These are phyloP conservation scores for Andrena hattorfiana DNA, from an alignment of 2,888 invertebrate species.

Conservation along the genomic window DNA sequence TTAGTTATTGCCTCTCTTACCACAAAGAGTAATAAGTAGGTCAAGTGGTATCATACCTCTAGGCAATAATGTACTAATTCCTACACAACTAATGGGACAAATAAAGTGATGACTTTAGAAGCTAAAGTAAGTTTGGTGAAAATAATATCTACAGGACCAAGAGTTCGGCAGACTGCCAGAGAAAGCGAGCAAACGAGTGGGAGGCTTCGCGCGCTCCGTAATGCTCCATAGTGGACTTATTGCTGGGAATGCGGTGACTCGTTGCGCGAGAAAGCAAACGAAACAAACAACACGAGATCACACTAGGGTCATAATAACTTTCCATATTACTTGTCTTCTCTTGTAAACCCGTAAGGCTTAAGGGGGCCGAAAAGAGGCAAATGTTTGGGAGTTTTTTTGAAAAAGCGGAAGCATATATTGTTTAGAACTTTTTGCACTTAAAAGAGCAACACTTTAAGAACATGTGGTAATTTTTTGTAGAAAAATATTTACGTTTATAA, in stretches of 20 bases:
- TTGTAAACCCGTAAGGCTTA: neutral
- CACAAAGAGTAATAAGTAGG: neutral
- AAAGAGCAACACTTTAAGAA: too few relatives aligned
- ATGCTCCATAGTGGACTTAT: constrained; percentile 40
- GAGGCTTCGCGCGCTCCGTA: constrained; percentile 44
- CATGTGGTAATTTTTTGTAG: too few relatives aligned
- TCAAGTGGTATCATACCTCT: neutral
- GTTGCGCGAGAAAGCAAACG: constrained; percentile 28
- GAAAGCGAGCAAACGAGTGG: constrained; percentile 21
- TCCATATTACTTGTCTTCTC: neutral
- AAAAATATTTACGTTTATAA: too few relatives aligned
- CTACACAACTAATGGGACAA: neutral
- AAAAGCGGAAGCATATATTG: too few relatives aligned
- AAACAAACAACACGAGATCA: constrained; percentile 41
- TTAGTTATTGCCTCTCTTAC: neutral
- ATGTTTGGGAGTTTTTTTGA: too few relatives aligned
- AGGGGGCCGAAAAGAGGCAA: too few relatives aligned
- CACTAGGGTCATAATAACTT: constrained; percentile 21
- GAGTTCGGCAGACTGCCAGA: constrained; percentile 56
- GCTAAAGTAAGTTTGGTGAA: constrained; percentile 30
- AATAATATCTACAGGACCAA: constrained; percentile 49
- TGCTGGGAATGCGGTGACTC: constrained; percentile 31
- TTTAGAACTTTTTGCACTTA: too few relatives aligned
- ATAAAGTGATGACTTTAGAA: neutral
- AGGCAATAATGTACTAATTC: neutral